Evolutionary conservation across 2,113 vertebrate species (phyloP), one percentile per base, ranked within the genome.

Genomic region (Xenopus laevis): DNA sequence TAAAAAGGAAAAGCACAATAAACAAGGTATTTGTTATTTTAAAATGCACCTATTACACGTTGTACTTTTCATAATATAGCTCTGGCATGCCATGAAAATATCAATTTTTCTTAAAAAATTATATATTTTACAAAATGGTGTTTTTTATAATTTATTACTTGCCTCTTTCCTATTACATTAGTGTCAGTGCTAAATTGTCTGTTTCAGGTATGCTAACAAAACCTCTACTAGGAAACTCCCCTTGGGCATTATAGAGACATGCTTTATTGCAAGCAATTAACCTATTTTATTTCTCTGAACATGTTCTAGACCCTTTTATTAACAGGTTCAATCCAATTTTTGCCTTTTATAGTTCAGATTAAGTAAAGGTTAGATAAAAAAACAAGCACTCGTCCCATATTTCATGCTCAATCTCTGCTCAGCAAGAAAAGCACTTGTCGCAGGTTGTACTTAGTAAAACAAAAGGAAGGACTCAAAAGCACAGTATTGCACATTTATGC

Each of bases 221-320:
- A 45, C 18, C 47, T 63, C 13, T 64, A 55, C 17, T 44, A 17
- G 57, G 53, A 20, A 55, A 46, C 66, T 76, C 58, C 73, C 65
- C 58, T 57, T 69, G 66, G 66, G 66, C 73, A 76, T 58, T n/a
- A 69, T 10, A 21, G 59, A 63, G 58, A 69, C 73, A 76, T 76
- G 73, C 73, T 76, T 76, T 76, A 76, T 76, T 76, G 73, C 73
- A 76, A 69, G 59, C 73, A 69, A 76, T 76, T 76, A 76, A 76
- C 66, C 73, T 76, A 68, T 68, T 76, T 76, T 69, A 76, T 76
- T 63, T 68, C 65, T 21, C 66, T 21, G 65, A 46, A 63, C 66
- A 68, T 15, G 72, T 68, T 61, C 65, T 75, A 61, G 72, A 75
- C 65, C 73, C 65, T 69, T 76, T 76, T 76, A 68, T 76, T 69